Evolutionary conservation across 2,113 vertebrate genomes (phyloP).

Genomic region (Hiodon alosoides): DNA sequence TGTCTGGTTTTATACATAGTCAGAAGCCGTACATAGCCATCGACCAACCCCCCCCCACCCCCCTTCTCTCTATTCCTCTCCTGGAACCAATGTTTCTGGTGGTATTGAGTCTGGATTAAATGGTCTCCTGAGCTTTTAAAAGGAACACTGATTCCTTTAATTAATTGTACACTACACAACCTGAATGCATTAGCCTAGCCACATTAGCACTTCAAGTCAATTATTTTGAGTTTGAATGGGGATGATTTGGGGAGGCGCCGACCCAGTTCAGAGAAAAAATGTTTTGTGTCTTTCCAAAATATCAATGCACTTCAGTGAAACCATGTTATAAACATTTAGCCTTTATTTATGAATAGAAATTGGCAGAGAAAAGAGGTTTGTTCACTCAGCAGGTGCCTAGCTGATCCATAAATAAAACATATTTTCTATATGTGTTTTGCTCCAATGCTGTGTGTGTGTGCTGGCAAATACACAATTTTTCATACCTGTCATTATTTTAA

Average conservation of each 20-base stretch:
- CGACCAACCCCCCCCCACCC: conserved; percentile 86
- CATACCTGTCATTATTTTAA: conserved; percentile 3
- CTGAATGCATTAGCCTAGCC: conserved; percentile 80
- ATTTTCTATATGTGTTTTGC: not conserved
- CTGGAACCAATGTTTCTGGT: conserved; percentile 93
- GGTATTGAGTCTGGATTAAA: conserved; percentile 99
- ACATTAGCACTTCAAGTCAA: conserved; percentile 78
- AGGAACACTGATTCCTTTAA: conserved; percentile 98
- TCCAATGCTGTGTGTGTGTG: not conserved
- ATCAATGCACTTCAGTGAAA: conserved; percentile 51
- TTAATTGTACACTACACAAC: conserved; percentile 89
- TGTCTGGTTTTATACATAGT: conserved; percentile 99
- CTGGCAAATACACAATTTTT: not conserved
- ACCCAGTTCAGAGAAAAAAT: conserved; percentile 20
- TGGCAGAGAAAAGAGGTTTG: conserved; percentile 52
- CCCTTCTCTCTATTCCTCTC: conserved; percentile 51
- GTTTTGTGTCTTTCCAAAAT: conserved; percentile 62
- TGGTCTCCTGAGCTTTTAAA: conserved; percentile 98
- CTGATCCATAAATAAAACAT: conserved; percentile 51
- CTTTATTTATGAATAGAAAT: conserved; percentile 48
- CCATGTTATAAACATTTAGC: not conserved
- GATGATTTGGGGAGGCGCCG: conserved; percentile 34
- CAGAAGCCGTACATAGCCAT: conserved; percentile 99
- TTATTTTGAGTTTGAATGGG: conserved; percentile 68
- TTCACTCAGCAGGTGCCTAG: conserved; percentile 56